A percentile compares a stretch with the other conserved stretches of the same genome.
Conservation (phyloP, 2,888 invertebrate species). For the Crioceris asparagi region DNA sequence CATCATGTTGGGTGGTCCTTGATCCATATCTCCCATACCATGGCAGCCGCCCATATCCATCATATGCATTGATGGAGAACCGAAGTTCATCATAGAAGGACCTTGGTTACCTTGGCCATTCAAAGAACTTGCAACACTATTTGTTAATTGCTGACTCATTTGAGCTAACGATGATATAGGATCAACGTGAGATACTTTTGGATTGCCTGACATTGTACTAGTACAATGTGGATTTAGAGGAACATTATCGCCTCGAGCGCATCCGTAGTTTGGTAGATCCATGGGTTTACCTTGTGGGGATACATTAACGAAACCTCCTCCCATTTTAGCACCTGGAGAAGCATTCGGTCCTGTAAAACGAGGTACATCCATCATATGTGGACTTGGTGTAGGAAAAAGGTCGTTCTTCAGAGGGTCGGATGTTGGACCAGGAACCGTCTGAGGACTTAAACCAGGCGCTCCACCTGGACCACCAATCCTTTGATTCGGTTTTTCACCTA, state of each 20-base stretch:
- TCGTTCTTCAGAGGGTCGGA: slow-evolving; percentile 35
- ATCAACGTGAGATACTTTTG: slow-evolving; percentile 68
- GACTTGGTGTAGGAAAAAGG: slow-evolving; percentile 35
- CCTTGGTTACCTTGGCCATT: slow-evolving; percentile 43
- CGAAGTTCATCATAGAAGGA: slow-evolving; percentile 45
- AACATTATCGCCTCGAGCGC: slow-evolving; percentile 48
- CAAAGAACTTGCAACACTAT: slow-evolving; percentile 53
- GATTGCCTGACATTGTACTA: slow-evolving; percentile 44
- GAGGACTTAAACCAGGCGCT: slow-evolving; percentile 35
- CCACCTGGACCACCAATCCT: slow-evolving; percentile 30
- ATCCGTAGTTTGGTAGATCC: slow-evolving; percentile 36
- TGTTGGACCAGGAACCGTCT: slow-evolving; percentile 35
- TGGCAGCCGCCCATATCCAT: slow-evolving; percentile 38
- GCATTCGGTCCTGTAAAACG: slow-evolving; percentile 41
- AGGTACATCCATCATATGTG: slow-evolving; percentile 40
- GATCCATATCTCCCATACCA: slow-evolving; percentile 35
- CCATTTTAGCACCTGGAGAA: slow-evolving; percentile 36
- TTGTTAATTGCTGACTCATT: slow-evolving; percentile 88
- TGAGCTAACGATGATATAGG: slow-evolving; percentile 89
- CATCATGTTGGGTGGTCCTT: slow-evolving; percentile 30
- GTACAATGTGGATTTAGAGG: slow-evolving; percentile 56
- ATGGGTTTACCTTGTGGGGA: slow-evolving; percentile 36
- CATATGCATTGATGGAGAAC: slow-evolving; percentile 42
- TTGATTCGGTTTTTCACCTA: slow-evolving; percentile 36
- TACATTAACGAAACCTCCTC: slow-evolving; percentile 37